These are phyloP conservation scores for Fukomys damarensis DNA, from an alignment of 2,113 vertebrate species.

Conservation along the genomic window DNA sequence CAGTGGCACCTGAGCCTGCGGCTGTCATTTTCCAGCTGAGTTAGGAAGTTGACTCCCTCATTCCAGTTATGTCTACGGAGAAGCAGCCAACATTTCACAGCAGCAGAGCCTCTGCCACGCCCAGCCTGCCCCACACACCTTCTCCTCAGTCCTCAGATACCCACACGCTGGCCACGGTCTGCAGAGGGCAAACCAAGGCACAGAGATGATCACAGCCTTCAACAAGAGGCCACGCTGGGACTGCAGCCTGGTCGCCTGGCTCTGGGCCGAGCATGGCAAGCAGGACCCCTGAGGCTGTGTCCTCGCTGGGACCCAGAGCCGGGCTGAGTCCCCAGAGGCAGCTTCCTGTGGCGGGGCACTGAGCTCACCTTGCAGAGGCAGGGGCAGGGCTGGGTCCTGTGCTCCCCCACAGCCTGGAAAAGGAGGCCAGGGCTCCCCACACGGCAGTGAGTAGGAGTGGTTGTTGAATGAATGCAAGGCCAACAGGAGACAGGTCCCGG, in stretches of 20 bases:
- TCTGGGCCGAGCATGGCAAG: neutral
- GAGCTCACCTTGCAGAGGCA: neutral
- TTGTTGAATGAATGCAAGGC: neutral
- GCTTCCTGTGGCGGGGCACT: neutral
- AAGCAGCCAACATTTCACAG: neutral
- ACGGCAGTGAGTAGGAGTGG: neutral
- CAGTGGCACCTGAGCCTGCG: neutral
- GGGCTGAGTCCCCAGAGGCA: neutral
- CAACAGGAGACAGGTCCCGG: accelerated
- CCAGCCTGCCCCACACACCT: accelerated
- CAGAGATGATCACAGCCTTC: neutral
- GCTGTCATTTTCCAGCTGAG: neutral
- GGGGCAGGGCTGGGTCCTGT: neutral
- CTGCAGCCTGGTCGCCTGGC: neutral
- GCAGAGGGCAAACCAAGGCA: too few species aligned
- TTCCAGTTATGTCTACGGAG: neutral
- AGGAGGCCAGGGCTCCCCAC: neutral
- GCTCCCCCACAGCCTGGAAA: neutral
- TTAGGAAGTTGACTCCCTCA: neutral
- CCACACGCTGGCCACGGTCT: accelerated
- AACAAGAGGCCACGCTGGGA: accelerated
- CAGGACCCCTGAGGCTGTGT: neutral
- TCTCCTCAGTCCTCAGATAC: neutral
- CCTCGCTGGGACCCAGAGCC: neutral
- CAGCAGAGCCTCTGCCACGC: neutral